Percentiles rank a stretch among this genome's conserved stretches.
Evolutionary conservation across 2,888 invertebrate genomes (phyloP).

Genomic region (Pollenia angustigena): DNA sequence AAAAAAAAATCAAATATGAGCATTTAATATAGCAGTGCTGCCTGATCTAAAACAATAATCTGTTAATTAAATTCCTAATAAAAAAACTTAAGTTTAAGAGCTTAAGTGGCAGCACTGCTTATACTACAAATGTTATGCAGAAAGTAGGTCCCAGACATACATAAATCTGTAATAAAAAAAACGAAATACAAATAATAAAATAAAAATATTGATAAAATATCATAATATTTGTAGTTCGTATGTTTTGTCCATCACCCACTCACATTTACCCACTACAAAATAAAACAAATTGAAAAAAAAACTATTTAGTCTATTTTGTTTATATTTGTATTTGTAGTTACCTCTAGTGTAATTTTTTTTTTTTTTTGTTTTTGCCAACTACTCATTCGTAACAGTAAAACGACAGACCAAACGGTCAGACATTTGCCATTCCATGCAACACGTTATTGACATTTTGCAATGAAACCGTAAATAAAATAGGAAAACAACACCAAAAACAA

Average conservation of each 20-base stretch:
- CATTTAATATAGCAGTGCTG: no score
- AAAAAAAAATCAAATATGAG: no score
- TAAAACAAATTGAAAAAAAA: conserved; percentile 1
- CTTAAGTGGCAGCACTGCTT: not conserved
- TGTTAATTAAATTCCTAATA: no score
- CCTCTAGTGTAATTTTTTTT: not conserved
- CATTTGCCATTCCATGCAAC: not conserved
- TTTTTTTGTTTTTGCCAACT: not conserved
- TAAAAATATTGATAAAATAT: not conserved
- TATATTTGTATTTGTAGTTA: not conserved
- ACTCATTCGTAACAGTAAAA: not conserved
- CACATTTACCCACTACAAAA: not conserved
- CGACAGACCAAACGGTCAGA: not conserved
- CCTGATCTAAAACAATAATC: no score
- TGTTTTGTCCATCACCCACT: conserved; percentile 10
- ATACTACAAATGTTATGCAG: not conserved
- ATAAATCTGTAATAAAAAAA: no score
- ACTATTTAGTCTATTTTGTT: no score
- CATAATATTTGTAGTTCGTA: not conserved
- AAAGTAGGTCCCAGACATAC: not conserved
- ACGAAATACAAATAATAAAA: not conserved
- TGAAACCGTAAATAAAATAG: not conserved
- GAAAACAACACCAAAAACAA: not conserved
- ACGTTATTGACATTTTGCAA: conserved; percentile 8
- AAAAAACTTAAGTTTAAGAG: no score